Percentiles rank a stretch among this genome's conserved stretches.
These are phyloP conservation scores for Hirtodrosophila confusa DNA, from an alignment of 2,888 invertebrate species.

Conservation along the genomic window DNA sequence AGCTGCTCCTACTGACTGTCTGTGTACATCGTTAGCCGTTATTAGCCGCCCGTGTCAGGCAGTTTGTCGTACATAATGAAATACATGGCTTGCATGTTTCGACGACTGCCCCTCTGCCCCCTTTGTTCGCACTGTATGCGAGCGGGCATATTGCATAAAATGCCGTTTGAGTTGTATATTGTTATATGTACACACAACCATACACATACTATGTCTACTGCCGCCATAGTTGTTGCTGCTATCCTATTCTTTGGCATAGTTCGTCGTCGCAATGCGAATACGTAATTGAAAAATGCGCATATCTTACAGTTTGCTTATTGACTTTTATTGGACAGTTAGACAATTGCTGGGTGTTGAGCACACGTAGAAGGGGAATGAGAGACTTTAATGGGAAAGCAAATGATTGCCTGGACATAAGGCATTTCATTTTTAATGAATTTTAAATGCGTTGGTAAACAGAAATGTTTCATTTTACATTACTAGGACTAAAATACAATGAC, in stretches of 20 bases:
- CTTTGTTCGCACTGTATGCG: constrained; percentile 17
- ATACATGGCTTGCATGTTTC: constrained; percentile 73
- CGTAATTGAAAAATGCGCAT: constrained; percentile 76
- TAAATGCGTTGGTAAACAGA: background rate
- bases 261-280: constrained; percentile 51
- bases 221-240: constrained; percentile 11
- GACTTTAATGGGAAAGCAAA: constrained; percentile 18
- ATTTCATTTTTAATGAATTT: constrained; percentile 8
- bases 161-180: constrained; percentile 76
- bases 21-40: constrained; percentile 46
- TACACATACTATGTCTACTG: background rate
- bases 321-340: constrained; percentile 75
- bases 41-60: constrained; percentile 75
- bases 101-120: constrained; percentile 24
- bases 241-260: constrained; percentile 39
- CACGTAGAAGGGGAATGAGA: background rate
- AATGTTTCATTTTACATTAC: no score
- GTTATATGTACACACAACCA: constrained; percentile 28
- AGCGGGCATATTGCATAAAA: constrained; percentile 56
- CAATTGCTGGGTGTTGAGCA: constrained; percentile 16
- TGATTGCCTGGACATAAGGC: background rate
- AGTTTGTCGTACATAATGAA: constrained; percentile 79
- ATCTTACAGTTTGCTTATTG: constrained; percentile 69
- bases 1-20: constrained; percentile 18
- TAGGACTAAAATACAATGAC: no score